These are phyloP conservation scores for Pelvicachromis taeniatus DNA, from an alignment of 2,113 vertebrate species.

Conservation along the genomic window DNA sequence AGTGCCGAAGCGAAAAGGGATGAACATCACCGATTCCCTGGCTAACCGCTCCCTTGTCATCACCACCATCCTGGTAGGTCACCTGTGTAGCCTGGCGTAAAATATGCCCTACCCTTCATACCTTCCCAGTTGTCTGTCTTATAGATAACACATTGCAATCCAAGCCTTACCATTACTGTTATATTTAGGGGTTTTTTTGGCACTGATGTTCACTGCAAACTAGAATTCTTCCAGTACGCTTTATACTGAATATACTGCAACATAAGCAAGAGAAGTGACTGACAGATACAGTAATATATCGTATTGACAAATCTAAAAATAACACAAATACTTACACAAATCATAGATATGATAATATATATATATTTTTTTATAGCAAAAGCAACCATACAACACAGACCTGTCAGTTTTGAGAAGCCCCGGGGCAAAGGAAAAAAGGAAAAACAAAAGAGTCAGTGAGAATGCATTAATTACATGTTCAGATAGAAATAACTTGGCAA, in stretches of 20 bases:
- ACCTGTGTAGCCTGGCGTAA: neutral
- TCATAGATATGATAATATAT: neutral
- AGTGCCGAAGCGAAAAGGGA: constrained; percentile 84
- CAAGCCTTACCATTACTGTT: neutral
- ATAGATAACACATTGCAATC: neutral
- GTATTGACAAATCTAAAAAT: neutral
- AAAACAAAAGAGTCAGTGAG: neutral
- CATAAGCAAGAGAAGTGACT: neutral
- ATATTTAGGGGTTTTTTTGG: neutral
- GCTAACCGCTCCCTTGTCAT: constrained; percentile 94
- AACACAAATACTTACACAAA: neutral
- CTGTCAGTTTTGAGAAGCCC: neutral
- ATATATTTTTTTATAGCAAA: neutral
- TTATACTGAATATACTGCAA: neutral
- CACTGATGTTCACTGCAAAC: neutral
- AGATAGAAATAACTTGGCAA: constrained; percentile 21
- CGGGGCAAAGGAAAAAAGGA: neutral
- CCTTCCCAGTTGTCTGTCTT: neutral
- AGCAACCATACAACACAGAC: neutral
- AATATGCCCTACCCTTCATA: neutral
- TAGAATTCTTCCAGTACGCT: neutral
- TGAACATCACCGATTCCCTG: constrained; percentile 95
- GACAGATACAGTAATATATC: neutral
- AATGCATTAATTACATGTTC: constrained; percentile 45
- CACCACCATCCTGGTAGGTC: constrained; percentile 95